Evolutionary conservation across 2,888 invertebrate species (phyloP), one percentile per base, ranked within the genome.

Genomic region (Lycophotia porphyrea): DNA sequence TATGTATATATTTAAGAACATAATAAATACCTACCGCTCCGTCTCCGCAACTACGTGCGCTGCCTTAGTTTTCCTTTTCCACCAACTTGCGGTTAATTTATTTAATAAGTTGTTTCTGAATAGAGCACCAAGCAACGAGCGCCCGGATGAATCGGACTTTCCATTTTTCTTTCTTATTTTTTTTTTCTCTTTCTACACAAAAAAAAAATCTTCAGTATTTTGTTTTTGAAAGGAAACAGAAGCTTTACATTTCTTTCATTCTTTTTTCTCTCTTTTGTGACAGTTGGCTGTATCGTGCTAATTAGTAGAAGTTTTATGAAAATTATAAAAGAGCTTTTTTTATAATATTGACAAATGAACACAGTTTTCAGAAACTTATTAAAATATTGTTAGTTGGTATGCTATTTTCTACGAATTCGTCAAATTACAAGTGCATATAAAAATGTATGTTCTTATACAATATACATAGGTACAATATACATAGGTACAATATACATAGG

Each of bases 21-120:
- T 66, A 77, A 63, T 27, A 39, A 39, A 82, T 65, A 84, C 82
- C 84, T 82, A 8, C 76, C 77, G 78, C 76, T 75, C 15, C 78
- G 39, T 78, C 73, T 82, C 42, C 24, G 74, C 58, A 52, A 13
- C 72, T 65, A 15, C 72, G 78, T 63, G 67, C 60, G 34, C 81
- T 21, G 77, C 92, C 93, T 95, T 94, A 95, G 95, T 94, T 95
- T 95, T 95, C 95, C 93, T 94, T 94, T 94, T 92, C 93, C 92
- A 90, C 89, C 90, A 93, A 94, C 93, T 95, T 95, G 95, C 92
- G 95, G 95, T 95, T 95, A 95, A 95, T 96, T 95, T 95, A 95
- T 95, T 95, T 95, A 95, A 95, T 95, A 96, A 96, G 95, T 95
- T 95, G 92, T 93, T 94, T 92, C 92, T 96, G 96, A 96, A 96